phyloP scores from a whole-genome alignment of 2,888 invertebrate species.

The Trachelus troglodyta region DNA sequence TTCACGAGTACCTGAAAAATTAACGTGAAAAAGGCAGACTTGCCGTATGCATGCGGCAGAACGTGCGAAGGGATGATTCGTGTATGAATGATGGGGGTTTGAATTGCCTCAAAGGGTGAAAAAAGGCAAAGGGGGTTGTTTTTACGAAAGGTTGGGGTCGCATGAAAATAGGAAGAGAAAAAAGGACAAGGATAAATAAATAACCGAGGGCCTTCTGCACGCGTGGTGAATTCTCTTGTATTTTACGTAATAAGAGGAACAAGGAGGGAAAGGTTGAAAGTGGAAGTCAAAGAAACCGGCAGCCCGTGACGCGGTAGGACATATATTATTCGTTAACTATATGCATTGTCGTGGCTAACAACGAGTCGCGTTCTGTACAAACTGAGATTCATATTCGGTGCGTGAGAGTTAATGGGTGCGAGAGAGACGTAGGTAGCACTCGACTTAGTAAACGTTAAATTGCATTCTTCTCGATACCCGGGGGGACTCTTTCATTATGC shows the following conservation, averaged over 20 bases:
- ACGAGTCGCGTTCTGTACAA: constrained; percentile 15
- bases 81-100: no score
- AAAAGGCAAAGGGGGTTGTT: no score
- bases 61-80: no score
- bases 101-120: no score
- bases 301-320: background rate
- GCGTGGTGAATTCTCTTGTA: no score
- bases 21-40: no score
- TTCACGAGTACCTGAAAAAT: no score
- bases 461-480: constrained; percentile 13
- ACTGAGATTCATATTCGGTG: background rate
- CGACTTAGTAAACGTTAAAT: background rate
- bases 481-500: constrained; percentile 38
- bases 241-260: background rate
- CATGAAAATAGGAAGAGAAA: no score
- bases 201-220: background rate
- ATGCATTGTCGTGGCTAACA: constrained; percentile 23
- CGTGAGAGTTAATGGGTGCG: background rate
- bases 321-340: background rate
- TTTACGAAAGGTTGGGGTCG: no score
- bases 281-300: background rate
- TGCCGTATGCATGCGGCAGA: no score
- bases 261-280: background rate
- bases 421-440: constrained; percentile 15
- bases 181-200: background rate